phyloP scores from a whole-genome alignment of 2,888 invertebrate genomes.

The Xylocampa areola region DNA sequence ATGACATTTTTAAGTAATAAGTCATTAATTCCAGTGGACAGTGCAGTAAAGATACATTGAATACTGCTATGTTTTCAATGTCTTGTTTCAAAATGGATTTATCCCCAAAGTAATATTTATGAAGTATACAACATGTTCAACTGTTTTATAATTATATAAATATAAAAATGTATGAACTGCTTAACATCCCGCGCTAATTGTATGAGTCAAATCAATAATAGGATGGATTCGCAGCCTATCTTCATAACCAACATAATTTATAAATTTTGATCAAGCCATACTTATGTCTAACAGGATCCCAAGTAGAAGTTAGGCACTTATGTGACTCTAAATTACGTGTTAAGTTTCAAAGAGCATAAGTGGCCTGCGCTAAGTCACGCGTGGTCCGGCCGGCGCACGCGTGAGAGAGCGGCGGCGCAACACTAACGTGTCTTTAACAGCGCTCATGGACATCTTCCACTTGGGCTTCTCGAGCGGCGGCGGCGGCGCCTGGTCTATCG shows the following conservation, averaged over 20 bases:
- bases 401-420: slow-evolving; percentile 27
- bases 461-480: slow-evolving; percentile 89
- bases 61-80: neutral
- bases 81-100: slow-evolving; percentile 1
- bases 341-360: neutral
- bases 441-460: slow-evolving; percentile 93
- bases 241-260: slow-evolving; percentile 10
- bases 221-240: slow-evolving; percentile 17
- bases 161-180: slow-evolving; percentile 9
- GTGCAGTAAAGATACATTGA: neutral
- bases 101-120: slow-evolving; percentile 3
- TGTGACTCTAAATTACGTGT: slow-evolving; percentile 5
- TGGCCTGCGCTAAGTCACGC: slow-evolving; percentile 29
- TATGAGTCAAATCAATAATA: slow-evolving; percentile 34
- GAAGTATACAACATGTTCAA: slow-evolving; percentile 1
- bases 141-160: neutral
- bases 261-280: slow-evolving; percentile 2
- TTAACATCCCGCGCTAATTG: slow-evolving; percentile 35
- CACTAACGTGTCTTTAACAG: slow-evolving; percentile 87
- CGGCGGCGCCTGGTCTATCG: slow-evolving; percentile 85
- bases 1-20: no score
- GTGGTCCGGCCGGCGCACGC: slow-evolving; percentile 20
- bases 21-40: neutral
- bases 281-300: slow-evolving; percentile 19
- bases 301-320: neutral